phyloP scores from a whole-genome alignment of 1,140 invertebrate species.

The Berghia stephanieae region DNA sequence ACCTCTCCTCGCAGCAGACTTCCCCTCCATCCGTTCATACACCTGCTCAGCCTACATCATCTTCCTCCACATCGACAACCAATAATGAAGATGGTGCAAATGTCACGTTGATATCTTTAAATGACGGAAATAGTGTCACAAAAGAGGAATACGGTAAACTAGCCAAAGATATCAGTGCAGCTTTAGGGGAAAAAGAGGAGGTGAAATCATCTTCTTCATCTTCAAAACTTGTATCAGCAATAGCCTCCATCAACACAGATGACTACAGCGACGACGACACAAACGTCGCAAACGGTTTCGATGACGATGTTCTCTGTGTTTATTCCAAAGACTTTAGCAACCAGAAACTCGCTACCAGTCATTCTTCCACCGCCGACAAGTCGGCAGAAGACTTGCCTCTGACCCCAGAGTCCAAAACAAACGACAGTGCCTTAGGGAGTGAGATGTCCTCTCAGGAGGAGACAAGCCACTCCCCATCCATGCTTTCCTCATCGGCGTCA shows the following conservation, averaged over 20 bases:
- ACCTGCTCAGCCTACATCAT: too few species aligned
- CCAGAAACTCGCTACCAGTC: neutral
- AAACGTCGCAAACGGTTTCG: slow-evolving; percentile 53
- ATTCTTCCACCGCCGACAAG: neutral
- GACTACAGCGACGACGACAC: slow-evolving; percentile 56
- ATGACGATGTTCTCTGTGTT: slow-evolving; percentile 47
- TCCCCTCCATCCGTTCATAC: too few species aligned
- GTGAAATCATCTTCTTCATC: too few species aligned
- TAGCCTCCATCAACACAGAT: slow-evolving; percentile 38
- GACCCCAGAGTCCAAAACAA: neutral
- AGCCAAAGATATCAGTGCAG: slow-evolving; percentile 39
- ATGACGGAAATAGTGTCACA: too few species aligned
- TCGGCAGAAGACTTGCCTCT: neutral
- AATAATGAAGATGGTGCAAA: too few species aligned
- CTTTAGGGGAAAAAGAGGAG: slow-evolving; percentile 39
- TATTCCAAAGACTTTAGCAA: slow-evolving; percentile 9
- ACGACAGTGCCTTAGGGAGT: slow-evolving; percentile 34
- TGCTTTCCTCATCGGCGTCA: slow-evolving; percentile 33
- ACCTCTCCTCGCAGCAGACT: too few species aligned
- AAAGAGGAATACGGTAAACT: slow-evolving; percentile 35
- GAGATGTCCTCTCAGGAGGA: slow-evolving; percentile 29
- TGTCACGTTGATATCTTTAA: too few species aligned
- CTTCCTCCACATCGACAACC: too few species aligned
- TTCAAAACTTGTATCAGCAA: neutral
- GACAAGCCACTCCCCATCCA: slow-evolving; percentile 3